A percentile compares a stretch with the other conserved stretches of the same genome.
These are phyloP conservation scores for Nysson spinosus DNA, from an alignment of 2,888 invertebrate genomes.

Conservation along the genomic window DNA sequence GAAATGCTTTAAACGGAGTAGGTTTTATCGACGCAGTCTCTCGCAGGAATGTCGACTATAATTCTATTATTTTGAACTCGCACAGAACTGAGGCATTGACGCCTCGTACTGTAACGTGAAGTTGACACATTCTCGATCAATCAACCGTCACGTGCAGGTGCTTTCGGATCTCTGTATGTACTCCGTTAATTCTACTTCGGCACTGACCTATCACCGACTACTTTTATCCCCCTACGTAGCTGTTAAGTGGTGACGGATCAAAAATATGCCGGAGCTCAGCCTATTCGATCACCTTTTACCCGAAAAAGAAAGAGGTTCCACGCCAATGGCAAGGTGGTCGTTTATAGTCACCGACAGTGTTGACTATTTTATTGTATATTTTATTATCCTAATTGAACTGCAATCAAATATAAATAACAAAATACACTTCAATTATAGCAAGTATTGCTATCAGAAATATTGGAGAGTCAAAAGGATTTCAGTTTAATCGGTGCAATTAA, in stretches of 20 bases:
- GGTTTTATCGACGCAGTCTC: constrained; percentile 9
- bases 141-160: constrained; percentile 72
- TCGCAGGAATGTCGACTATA: constrained; percentile 47
- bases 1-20: background rate
- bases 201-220: constrained; percentile 27
- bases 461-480: too few relatives aligned
- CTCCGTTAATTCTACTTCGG: constrained; percentile 52
- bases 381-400: too few relatives aligned
- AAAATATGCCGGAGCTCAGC: constrained; percentile 37
- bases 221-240: constrained; percentile 27
- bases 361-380: too few relatives aligned
- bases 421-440: too few relatives aligned
- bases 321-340: constrained; percentile 12
- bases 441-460: too few relatives aligned
- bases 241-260: constrained; percentile 46
- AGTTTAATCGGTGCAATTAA: too few relatives aligned
- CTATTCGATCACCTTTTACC: constrained; percentile 38
- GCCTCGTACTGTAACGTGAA: constrained; percentile 71
- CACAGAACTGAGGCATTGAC: constrained; percentile 63
- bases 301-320: constrained; percentile 15
- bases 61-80: constrained; percentile 55
- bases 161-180: constrained; percentile 53
- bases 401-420: too few relatives aligned
- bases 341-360: too few relatives aligned
- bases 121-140: constrained; percentile 76